These are phyloP conservation scores for Lagodon rhomboides DNA, from an alignment of 2,797 vertebrate species.

Conservation along the genomic window DNA sequence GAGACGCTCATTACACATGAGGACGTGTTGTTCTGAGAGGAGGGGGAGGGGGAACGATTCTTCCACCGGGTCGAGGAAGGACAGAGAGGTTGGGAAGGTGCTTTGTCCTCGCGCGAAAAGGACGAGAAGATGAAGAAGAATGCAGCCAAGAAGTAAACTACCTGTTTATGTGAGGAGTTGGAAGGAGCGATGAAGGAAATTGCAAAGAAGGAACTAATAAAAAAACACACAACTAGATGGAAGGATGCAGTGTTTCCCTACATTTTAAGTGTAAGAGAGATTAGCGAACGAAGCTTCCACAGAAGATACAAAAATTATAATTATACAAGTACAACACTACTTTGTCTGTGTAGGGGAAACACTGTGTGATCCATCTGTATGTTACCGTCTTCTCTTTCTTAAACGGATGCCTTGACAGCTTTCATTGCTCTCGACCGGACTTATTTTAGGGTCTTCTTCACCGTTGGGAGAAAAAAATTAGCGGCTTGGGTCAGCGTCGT, in stretches of 20 bases:
- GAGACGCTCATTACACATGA: slow-evolving; percentile 98
- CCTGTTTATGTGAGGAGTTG: slow-evolving; percentile 15
- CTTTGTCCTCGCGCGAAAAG: slow-evolving; percentile 15
- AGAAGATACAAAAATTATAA: not conserved
- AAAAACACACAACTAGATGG: slow-evolving; percentile 13
- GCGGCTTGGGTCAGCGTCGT: not conserved
- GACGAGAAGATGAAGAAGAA: slow-evolving; percentile 28
- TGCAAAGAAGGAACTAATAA: slow-evolving; percentile 13
- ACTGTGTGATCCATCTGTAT: slow-evolving; percentile 33
- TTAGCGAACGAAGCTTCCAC: not conserved
- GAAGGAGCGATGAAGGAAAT: slow-evolving; percentile 45
- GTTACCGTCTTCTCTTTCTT: slow-evolving; percentile 33
- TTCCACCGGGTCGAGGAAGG: not conserved
- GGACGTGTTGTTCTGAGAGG: slow-evolving; percentile 95
- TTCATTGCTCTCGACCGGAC: not conserved
- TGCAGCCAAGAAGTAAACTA: slow-evolving; percentile 5
- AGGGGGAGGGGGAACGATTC: slow-evolving; percentile 4
- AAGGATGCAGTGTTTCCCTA: slow-evolving; percentile 50
- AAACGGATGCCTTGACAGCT: slow-evolving; percentile 48
- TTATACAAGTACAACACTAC: not conserved
- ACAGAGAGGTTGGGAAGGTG: slow-evolving; percentile 10
- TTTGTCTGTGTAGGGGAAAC: slow-evolving; percentile 38
- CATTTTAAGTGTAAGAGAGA: slow-evolving; percentile 12
- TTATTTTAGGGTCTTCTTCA: not conserved
- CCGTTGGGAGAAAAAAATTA: not conserved